Evolutionary conservation across 2,888 invertebrate species (phyloP).

Genomic region (Leuctra nigra): DNA sequence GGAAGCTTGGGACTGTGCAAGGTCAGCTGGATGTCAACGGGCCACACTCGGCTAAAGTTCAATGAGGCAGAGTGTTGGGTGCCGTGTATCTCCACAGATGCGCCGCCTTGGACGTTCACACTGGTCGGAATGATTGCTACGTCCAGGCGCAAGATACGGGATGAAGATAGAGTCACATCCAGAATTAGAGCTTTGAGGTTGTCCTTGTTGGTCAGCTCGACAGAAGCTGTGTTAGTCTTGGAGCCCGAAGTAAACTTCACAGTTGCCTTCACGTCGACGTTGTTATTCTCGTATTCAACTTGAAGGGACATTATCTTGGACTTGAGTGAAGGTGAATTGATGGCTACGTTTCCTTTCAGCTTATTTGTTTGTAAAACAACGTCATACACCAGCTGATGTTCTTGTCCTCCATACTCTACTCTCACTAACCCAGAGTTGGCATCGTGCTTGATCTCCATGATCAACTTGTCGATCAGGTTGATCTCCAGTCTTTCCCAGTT

Average conservation of each 20-base stretch:
- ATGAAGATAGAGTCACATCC: neutral
- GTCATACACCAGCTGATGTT: constrained; percentile 21
- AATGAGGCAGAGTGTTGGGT: neutral
- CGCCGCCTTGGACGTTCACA: neutral
- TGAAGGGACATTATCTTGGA: constrained; percentile 11
- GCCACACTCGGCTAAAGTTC: constrained; percentile 11
- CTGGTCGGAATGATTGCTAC: neutral
- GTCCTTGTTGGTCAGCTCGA: neutral
- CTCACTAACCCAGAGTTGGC: constrained; percentile 10
- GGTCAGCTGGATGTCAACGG: constrained; percentile 20
- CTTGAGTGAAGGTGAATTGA: constrained; percentile 30
- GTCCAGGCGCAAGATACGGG: neutral
- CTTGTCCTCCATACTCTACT: constrained; percentile 6
- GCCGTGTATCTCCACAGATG: constrained; percentile 6
- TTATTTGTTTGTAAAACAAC: neutral
- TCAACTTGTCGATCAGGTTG: constrained; percentile 9
- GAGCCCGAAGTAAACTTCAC: constrained; percentile 4
- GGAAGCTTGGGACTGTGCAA: constrained; percentile 20
- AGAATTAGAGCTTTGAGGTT: neutral
- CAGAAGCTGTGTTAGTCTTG: neutral
- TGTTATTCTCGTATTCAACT: neutral
- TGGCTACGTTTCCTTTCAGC: constrained; percentile 21
- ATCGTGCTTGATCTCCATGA: constrained; percentile 16
- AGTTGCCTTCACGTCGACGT: neutral
- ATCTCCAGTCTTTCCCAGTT: constrained; percentile 15